These are phyloP conservation scores for Odontothrips loti DNA, from an alignment of 2,888 invertebrate genomes.

Conservation along the genomic window DNA sequence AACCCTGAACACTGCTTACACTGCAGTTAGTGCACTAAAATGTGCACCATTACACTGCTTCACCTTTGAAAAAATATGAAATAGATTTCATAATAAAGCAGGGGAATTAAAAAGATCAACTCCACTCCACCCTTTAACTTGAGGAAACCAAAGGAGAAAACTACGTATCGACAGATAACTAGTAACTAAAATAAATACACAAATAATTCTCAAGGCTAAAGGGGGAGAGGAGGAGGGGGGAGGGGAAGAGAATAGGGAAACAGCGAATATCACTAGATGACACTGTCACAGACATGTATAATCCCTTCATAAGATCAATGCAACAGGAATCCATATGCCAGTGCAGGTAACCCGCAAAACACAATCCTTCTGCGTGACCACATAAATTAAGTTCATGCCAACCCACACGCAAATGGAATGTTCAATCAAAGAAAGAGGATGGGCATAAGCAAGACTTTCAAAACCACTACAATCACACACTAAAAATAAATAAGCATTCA, in stretches of 20 bases:
- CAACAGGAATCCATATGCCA: neutral
- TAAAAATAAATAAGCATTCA: conserved; percentile 26
- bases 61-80: neutral
- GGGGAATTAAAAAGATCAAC: neutral
- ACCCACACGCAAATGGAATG: conserved; percentile 26
- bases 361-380: conserved; percentile 1
- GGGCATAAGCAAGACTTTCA: conserved; percentile 9
- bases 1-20: conserved; percentile 9
- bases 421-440: conserved; percentile 15
- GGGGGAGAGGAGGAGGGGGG: neutral
- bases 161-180: conserved; percentile 18
- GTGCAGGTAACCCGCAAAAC: conserved; percentile 12
- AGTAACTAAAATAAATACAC: conserved; percentile 19
- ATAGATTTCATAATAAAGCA: neutral
- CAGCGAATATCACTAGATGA: neutral
- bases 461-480: conserved; percentile 21
- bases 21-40: neutral
- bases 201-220: neutral
- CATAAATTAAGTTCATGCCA: conserved; percentile 5
- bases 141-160: neutral
- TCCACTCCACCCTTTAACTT: conserved; percentile 1
- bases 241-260: neutral
- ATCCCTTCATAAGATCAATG: neutral
- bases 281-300: neutral
- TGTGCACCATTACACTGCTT: neutral